Conservation (phyloP, 92 coral and sea anemone species). For the Porites divaricata region DNA sequence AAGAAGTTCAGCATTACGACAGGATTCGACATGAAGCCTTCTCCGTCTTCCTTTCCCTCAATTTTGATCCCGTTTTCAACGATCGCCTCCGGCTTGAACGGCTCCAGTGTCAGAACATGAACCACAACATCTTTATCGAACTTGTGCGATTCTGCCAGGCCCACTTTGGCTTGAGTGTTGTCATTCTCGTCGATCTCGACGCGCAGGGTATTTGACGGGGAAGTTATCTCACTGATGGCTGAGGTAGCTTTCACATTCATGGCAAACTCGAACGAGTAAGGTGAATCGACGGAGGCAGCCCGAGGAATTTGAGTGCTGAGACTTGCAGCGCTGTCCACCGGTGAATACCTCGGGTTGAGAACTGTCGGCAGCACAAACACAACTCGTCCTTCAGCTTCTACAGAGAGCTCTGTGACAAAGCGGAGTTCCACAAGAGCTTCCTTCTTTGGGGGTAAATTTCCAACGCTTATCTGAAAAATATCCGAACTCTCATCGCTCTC, state of each 20-base stretch:
- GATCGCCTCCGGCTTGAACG: slow-evolving; percentile 69
- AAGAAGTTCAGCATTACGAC: slow-evolving; percentile 84
- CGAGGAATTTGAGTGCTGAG: slow-evolving; percentile 54
- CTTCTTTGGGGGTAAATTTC: slow-evolving; percentile 89
- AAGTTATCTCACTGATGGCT: slow-evolving; percentile 69
- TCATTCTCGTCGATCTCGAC: slow-evolving; percentile 56
- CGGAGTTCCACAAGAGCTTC: slow-evolving; percentile 75
- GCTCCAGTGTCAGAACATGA: slow-evolving; percentile 59
- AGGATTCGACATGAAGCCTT: slow-evolving; percentile 73
- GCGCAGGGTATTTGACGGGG: slow-evolving; percentile 70
- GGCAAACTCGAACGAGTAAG: slow-evolving; percentile 72
- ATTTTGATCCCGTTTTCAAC: slow-evolving; percentile 71
- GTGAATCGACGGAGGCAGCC: slow-evolving; percentile 65
- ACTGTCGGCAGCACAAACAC: slow-evolving; percentile 87
- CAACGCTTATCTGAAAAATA: slow-evolving; percentile 82
- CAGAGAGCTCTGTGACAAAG: slow-evolving; percentile 84
- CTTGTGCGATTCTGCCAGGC: slow-evolving; percentile 58
- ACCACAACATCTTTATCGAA: slow-evolving; percentile 65
- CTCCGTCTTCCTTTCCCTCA: slow-evolving; percentile 49
- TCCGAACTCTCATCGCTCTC: slow-evolving; percentile 92
- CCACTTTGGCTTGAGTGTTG: slow-evolving; percentile 51
- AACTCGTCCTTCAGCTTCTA: slow-evolving; percentile 81
- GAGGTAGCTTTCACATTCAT: slow-evolving; percentile 75
- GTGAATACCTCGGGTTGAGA: slow-evolving; percentile 85
- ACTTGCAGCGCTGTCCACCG: slow-evolving; percentile 57